phyloP scores from a whole-genome alignment of 2,888 invertebrate species.

The Tanypteryx hageni region DNA sequence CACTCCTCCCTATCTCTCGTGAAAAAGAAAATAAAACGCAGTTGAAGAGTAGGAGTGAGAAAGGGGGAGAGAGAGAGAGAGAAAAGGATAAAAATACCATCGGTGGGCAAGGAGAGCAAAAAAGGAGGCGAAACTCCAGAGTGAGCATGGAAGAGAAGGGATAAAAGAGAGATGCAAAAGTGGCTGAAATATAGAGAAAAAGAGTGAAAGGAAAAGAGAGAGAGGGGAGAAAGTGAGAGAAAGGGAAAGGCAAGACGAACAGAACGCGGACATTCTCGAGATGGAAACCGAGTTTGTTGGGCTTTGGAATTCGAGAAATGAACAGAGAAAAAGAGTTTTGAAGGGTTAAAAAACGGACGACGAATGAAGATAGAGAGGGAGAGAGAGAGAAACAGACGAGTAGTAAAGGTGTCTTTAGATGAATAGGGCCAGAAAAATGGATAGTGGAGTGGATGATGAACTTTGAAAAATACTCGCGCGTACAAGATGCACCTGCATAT shows the following conservation, averaged over 20 bases:
- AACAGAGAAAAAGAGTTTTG: too few relatives aligned
- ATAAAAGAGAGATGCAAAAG: neutral
- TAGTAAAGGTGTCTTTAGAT: too few relatives aligned
- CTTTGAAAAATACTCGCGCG: too few relatives aligned
- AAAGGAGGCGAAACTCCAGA: neutral
- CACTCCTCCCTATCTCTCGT: neutral
- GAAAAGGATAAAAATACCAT: neutral
- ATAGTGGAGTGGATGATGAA: too few relatives aligned
- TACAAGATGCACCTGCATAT: too few relatives aligned
- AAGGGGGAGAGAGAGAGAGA: neutral
- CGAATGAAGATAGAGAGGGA: too few relatives aligned
- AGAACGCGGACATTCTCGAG: neutral
- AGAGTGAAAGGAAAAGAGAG: neutral
- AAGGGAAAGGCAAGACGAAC: neutral
- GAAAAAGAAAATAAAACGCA: neutral
- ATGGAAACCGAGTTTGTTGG: neutral
- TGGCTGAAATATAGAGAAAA: neutral
- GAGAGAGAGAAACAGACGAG: too few relatives aligned
- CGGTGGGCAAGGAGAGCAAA: too few relatives aligned
- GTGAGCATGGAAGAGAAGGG: neutral
- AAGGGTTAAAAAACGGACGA: too few relatives aligned
- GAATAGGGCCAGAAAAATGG: too few relatives aligned
- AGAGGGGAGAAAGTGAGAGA: neutral
- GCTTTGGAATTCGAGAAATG: too few relatives aligned
- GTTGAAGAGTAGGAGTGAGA: neutral